Evolutionary conservation across 1,140 invertebrate genomes (phyloP).

Genomic region (Onthophagus taurus): DNA sequence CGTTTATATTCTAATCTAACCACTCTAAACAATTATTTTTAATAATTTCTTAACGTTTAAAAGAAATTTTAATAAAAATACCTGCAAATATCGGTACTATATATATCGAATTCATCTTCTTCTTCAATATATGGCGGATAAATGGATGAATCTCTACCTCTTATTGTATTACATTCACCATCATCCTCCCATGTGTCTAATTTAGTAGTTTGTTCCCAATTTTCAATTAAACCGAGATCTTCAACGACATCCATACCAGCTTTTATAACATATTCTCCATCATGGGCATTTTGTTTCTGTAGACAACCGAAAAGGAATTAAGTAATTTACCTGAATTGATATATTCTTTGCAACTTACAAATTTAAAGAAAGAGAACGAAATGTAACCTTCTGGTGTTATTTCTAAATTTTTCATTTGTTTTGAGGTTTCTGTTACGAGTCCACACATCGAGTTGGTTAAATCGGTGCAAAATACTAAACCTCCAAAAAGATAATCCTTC

Average conservation of each 20-base stretch:
- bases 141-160: constrained; percentile 8
- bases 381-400: background rate
- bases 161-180: background rate
- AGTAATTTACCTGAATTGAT: no score
- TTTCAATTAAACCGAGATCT: background rate
- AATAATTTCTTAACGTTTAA: no score
- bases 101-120: constrained; percentile 3
- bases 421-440: background rate
- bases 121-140: constrained; percentile 9
- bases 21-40: no score
- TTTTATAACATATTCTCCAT: background rate
- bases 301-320: background rate
- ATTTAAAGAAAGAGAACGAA: background rate
- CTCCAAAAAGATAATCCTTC: background rate
- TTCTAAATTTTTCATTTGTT: background rate
- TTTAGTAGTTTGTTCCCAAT: background rate
- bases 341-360: no score
- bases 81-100: constrained; percentile 7
- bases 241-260: background rate
- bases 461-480: background rate
- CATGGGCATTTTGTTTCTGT: background rate
- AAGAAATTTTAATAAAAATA: no score
- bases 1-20: background rate
- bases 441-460: background rate
- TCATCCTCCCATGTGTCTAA: background rate